Percentiles rank a stretch among this genome's conserved stretches.
Evolutionary conservation across 2,113 vertebrate species (phyloP).

Genomic region (Budorcas taxicolor): DNA sequence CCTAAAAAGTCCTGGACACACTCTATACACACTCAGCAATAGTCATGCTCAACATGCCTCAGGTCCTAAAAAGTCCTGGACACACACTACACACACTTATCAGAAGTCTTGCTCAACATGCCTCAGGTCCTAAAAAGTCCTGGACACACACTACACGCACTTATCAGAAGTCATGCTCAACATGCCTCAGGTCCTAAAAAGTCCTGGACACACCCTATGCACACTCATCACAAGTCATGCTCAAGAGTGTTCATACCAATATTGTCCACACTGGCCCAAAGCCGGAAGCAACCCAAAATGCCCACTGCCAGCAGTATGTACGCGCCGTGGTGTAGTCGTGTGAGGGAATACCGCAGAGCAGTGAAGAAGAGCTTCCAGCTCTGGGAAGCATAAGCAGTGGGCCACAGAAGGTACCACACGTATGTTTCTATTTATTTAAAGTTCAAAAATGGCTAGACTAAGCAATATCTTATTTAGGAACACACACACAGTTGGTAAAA

Average conservation of each 20-base stretch:
- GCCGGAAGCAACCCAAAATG: background rate
- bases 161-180: background rate
- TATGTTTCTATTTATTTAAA: background rate
- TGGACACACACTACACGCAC: background rate
- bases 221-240: background rate
- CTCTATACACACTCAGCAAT: background rate
- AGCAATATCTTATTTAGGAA: background rate
- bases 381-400: too few species aligned
- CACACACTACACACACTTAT: background rate
- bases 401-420: background rate
- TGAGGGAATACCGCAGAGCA: too few species aligned
- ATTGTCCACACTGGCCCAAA: background rate
- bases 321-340: accelerated
- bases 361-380: background rate
- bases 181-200: background rate
- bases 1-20: background rate
- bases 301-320: accelerated
- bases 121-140: background rate
- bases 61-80: background rate
- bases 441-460: background rate
- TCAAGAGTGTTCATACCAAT: background rate
- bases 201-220: background rate
- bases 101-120: background rate
- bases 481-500: background rate
- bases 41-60: background rate